These are phyloP conservation scores for Platyura marginata DNA, from an alignment of 1,140 invertebrate species.

Conservation along the genomic window DNA sequence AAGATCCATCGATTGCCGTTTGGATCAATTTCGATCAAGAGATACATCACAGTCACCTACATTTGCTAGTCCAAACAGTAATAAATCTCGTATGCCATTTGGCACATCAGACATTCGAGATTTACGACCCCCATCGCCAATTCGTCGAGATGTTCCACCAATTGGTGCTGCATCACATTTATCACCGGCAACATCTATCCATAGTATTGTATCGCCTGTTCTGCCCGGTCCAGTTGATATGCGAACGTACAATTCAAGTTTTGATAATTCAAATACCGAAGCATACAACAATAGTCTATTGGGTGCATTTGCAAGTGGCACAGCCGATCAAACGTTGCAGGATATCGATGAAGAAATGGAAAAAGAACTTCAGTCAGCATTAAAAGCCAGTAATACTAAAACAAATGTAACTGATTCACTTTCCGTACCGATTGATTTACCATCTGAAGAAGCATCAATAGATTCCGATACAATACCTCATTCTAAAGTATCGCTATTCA, in stretches of 20 bases:
- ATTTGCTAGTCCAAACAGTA: slow-evolving; percentile 15
- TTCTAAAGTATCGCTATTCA: slow-evolving; percentile 50
- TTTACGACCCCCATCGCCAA: slow-evolving; percentile 8
- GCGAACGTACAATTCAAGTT: slow-evolving; percentile 54
- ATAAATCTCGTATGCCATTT: slow-evolving; percentile 5
- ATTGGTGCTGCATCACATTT: slow-evolving; percentile 13
- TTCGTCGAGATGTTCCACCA: neutral
- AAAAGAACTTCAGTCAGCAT: slow-evolving; percentile 45
- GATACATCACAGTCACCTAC: slow-evolving; percentile 36
- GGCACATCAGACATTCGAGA: slow-evolving; percentile 24
- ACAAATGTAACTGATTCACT: slow-evolving; percentile 6
- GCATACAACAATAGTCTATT: slow-evolving; percentile 35
- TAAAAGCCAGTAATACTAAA: slow-evolving; percentile 35
- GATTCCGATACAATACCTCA: slow-evolving; percentile 29
- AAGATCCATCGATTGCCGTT: slow-evolving; percentile 53
- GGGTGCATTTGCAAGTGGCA: slow-evolving; percentile 38
- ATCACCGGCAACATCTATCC: slow-evolving; percentile 24
- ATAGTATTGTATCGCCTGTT: slow-evolving; percentile 41
- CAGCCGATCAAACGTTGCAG: slow-evolving; percentile 43
- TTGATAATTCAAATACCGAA: slow-evolving; percentile 32
- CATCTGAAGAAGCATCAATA: slow-evolving; percentile 26
- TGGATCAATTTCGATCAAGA: slow-evolving; percentile 34
- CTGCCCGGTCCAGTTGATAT: slow-evolving; percentile 71
- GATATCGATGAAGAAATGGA: slow-evolving; percentile 62
- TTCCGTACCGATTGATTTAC: slow-evolving; percentile 14